Percentiles rank a stretch among this genome's conserved stretches.
Conservation (phyloP, 2,113 vertebrate species). For the Steatornis caripensis region DNA sequence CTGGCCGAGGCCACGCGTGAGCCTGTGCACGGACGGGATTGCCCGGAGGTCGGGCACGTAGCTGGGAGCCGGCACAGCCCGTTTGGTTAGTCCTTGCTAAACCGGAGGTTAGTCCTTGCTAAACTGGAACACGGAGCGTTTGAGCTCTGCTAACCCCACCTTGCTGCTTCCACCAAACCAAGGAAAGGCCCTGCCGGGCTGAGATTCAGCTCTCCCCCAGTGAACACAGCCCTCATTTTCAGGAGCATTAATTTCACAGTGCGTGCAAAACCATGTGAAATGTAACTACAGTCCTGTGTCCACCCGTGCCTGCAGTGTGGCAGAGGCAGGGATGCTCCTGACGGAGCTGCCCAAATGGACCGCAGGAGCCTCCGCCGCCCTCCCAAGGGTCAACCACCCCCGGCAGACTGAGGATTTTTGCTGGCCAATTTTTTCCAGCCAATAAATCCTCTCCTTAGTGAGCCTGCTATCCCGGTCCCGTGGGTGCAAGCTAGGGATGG, state of each 20-base stretch:
- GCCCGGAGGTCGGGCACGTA: rapidly evolving
- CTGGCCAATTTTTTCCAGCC: neutral
- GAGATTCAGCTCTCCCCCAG: neutral
- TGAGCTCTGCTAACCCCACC: neutral
- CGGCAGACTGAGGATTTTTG: neutral
- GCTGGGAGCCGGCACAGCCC: neutral
- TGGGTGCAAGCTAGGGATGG: neutral
- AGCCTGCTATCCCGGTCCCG: neutral
- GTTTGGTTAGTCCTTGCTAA: rapidly evolving
- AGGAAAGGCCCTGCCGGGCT: neutral
- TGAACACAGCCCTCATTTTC: neutral
- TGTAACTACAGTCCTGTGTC: neutral
- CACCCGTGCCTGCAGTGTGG: neutral
- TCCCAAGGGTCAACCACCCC: neutral
- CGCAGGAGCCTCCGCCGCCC: rapidly evolving
- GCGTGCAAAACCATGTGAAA: neutral
- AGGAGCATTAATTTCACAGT: neutral
- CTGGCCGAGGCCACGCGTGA: rapidly evolving
- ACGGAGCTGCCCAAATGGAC: neutral
- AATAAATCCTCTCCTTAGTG: neutral
- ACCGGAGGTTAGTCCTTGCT: neutral
- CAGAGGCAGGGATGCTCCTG: neutral
- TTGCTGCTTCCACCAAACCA: neutral
- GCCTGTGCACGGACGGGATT: rapidly evolving
- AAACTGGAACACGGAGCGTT: rapidly evolving